phyloP scores from a whole-genome alignment of 2,888 invertebrate species.

The Drosophila gaucha region DNA sequence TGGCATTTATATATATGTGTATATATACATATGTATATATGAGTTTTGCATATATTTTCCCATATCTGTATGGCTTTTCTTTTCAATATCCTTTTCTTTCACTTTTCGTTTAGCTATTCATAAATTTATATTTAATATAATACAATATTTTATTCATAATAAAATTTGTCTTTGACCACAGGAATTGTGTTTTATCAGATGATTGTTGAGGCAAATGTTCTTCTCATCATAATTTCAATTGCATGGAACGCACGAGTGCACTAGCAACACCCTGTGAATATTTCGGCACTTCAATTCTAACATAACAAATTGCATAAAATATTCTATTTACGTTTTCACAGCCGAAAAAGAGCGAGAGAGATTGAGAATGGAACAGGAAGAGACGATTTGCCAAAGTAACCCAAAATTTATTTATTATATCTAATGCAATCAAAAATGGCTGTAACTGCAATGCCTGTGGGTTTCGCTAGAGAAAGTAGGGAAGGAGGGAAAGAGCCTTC shows the following conservation, averaged over 20 bases:
- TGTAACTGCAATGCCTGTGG: slow-evolving; percentile 65
- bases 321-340: slow-evolving; percentile 71
- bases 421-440: slow-evolving; percentile 73
- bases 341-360: neutral
- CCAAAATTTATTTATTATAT: slow-evolving; percentile 50
- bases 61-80: too few species aligned
- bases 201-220: slow-evolving; percentile 22
- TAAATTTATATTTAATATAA: slow-evolving; percentile 6
- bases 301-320: slow-evolving; percentile 78
- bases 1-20: too few species aligned
- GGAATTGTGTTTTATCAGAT: slow-evolving; percentile 10
- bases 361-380: neutral
- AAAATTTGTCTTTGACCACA: slow-evolving; percentile 23
- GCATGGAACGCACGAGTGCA: slow-evolving; percentile 69
- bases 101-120: neutral
- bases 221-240: slow-evolving; percentile 52
- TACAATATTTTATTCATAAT: slow-evolving; percentile 12
- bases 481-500: neutral
- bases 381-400: slow-evolving; percentile 6
- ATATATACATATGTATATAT: too few species aligned
- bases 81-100: neutral
- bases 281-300: slow-evolving; percentile 58
- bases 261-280: slow-evolving; percentile 60
- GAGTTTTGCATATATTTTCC: too few species aligned
- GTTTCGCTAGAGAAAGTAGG: neutral